Base-by-base conservation (phyloP, 2,113 vertebrate genomes). In the Paedocypris sp. region DNA sequence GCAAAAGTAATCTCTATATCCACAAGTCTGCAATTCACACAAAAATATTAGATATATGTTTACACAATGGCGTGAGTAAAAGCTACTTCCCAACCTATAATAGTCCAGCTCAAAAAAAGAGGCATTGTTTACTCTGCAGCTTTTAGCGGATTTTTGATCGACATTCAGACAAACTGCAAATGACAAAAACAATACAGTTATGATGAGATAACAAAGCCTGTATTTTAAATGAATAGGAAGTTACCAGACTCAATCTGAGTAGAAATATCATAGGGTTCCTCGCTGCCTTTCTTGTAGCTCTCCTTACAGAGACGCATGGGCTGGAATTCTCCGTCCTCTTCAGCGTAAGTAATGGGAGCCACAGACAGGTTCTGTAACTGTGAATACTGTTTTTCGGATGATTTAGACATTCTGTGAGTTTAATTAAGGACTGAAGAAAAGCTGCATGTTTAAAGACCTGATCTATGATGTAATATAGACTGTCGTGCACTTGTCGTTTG, bases 21-120 rank as follows among this genome's bases (percentile, higher is more conserved):
- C 48, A 97, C 73, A n/a, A 97, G 88, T 73, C 94, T 98, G 69
- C 54, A 73, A 71, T 68, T 4, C 2, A 59, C 60, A 38, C 49
- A n/a, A 38, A 43, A 45, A 8, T 4, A 4, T 51, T 23, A 10
- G 1, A 35, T 35, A 5, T 23, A 7, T 3, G 2, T 5, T 16
- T 18, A 12, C 6, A 12, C 1, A 11, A 6, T 18, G 22, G 5
- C 39, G 6, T n/a, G n/a, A n/a, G n/a, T n/a, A n/a, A n/a, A n/a
- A n/a, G n/a, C n/a, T n/a, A 5, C 1, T n/a, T 2, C 3, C 64
- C 75, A 85, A 96, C 94, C 92, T 90, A 81, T 93, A 91, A 83
- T 97, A 98, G 39, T 95, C 92, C 38, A 98, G 65, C 12, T 61
- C 75, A 76, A 95, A 94, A 82, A 97, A 96, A 3, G 91, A 85